A percentile compares a stretch with the other conserved stretches of the same genome.
Conservation (phyloP, 2,113 vertebrate genomes). For the Ailurus styani region DNA sequence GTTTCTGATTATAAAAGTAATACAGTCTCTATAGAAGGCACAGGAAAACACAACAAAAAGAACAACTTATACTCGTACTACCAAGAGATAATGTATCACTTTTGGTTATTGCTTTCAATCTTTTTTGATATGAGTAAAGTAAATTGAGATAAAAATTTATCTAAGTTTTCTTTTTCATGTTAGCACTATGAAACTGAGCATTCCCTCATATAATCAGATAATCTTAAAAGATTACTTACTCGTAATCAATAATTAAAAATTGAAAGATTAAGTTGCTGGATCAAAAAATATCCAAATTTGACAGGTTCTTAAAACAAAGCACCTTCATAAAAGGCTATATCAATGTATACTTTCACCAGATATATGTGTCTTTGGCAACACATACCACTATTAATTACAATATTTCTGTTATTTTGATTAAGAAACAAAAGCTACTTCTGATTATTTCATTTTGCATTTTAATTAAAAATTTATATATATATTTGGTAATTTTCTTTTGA, state of each 20-base stretch:
- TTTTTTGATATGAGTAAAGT: neutral
- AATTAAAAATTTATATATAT: neutral
- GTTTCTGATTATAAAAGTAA: neutral
- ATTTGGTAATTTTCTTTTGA: neutral
- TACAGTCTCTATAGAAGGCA: neutral
- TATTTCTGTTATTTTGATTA: neutral
- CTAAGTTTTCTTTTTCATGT: neutral
- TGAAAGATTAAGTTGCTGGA: neutral
- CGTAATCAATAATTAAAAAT: neutral
- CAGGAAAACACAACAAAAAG: neutral
- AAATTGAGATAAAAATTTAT: neutral
- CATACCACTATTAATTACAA: neutral
- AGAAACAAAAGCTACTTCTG: neutral
- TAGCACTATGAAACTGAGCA: neutral
- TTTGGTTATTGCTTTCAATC: neutral
- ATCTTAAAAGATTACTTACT: neutral
- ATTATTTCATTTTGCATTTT: neutral
- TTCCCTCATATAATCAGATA: neutral
- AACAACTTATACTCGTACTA: neutral
- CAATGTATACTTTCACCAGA: neutral
- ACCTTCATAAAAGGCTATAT: neutral
- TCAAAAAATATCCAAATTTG: neutral
- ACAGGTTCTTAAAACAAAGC: neutral
- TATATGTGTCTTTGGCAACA: neutral
- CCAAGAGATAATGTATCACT: neutral